Evolutionary conservation across 2,113 vertebrate genomes (phyloP).

Genomic region (Hyla sarda): DNA sequence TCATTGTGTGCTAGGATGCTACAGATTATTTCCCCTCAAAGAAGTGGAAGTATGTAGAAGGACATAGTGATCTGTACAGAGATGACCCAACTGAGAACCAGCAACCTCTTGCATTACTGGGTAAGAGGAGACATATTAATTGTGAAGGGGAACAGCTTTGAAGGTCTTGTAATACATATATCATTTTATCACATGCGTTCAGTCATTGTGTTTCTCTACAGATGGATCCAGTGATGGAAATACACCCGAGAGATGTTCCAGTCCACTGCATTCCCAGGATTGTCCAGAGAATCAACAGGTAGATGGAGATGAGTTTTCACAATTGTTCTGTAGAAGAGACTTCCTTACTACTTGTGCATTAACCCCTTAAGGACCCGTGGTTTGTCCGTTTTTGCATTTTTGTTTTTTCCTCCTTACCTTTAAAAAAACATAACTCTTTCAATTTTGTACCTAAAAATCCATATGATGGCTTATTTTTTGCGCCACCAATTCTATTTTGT

Average conservation of each 20-base stretch:
- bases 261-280: neutral
- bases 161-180: neutral
- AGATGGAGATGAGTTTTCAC: neutral
- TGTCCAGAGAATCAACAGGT: neutral
- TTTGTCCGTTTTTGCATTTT: no score
- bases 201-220: neutral
- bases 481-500: no score
- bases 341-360: no score
- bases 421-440: no score
- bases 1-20: neutral
- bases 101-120: neutral
- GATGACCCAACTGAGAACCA: neutral
- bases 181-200: neutral
- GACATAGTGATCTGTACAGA: neutral
- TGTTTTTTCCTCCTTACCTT: no score
- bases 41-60: slow-evolving; percentile 8
- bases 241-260: neutral
- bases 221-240: neutral
- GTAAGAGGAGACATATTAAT: neutral
- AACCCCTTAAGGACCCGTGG: no score
- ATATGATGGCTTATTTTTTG: no score
- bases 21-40: neutral
- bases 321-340: neutral
- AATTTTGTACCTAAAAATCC: no score
- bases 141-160: neutral